These are phyloP conservation scores for Pilophorus perplexus DNA, from an alignment of 2,888 invertebrate genomes.

Conservation along the genomic window DNA sequence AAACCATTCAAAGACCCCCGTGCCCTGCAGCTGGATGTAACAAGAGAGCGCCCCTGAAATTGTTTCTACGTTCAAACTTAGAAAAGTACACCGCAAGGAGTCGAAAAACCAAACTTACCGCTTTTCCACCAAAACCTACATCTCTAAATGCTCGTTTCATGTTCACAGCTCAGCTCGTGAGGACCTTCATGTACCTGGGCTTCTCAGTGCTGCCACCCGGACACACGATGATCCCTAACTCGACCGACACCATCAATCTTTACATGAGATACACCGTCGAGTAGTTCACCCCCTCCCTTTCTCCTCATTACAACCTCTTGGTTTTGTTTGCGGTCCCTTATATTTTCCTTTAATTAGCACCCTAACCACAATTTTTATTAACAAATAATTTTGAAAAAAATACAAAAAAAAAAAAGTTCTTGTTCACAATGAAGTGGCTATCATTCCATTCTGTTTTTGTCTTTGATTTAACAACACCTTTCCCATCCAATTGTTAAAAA, in stretches of 20 bases:
- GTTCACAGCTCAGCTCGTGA: constrained; percentile 70
- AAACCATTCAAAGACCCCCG: too few species aligned
- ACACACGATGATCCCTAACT: constrained; percentile 70
- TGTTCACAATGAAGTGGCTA: constrained; percentile 21
- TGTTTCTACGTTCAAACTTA: too few species aligned
- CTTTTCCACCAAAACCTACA: too few species aligned
- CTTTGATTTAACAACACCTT: constrained; percentile 9
- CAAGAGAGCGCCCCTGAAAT: too few species aligned
- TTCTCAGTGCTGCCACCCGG: constrained; percentile 83
- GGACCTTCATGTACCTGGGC: constrained; percentile 96
- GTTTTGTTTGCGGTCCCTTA: constrained; percentile 5
- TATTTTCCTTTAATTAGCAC: constrained; percentile 8
- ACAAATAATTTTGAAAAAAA: constrained; percentile 8
- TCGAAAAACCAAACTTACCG: too few species aligned
- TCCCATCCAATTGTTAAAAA: constrained; percentile 13
- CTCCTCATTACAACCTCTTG: constrained; percentile 12
- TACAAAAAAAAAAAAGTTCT: constrained; percentile 15
- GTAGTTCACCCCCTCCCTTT: constrained; percentile 17
- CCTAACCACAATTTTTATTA: not conserved
- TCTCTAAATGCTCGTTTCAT: too few species aligned
- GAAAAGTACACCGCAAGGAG: too few species aligned
- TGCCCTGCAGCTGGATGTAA: too few species aligned
- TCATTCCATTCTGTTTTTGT: constrained; percentile 33
- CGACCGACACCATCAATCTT: constrained; percentile 62
- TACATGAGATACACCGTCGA: constrained; percentile 62